Percentiles rank a stretch among this genome's conserved stretches.
Evolutionary conservation across 2,113 vertebrate species (phyloP).

Genomic region (Bombycilla garrulus): DNA sequence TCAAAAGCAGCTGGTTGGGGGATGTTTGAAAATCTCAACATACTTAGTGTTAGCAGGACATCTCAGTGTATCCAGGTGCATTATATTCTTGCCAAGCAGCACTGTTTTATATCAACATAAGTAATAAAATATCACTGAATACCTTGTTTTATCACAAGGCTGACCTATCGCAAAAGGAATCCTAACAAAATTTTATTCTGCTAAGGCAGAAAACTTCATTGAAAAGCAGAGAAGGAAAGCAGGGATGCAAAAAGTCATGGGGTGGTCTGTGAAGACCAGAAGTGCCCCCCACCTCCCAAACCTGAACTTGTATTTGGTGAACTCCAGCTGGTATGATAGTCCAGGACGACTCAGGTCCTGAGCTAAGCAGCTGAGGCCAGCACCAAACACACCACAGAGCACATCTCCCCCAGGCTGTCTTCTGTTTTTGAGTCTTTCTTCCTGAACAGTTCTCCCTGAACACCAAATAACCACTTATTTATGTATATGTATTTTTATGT

Average conservation of each 20-base stretch:
- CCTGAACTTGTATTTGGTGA: neutral
- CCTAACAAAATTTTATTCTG: neutral
- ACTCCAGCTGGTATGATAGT: fast-evolving
- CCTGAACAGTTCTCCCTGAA: neutral
- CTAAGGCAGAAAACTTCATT: neutral
- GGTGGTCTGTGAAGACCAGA: neutral
- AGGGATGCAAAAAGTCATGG: neutral
- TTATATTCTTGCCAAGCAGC: neutral
- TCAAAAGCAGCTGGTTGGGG: neutral
- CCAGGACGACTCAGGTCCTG: neutral
- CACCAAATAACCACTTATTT: neutral
- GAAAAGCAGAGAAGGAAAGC: neutral
- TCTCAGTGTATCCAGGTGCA: neutral
- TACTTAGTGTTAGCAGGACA: neutral
- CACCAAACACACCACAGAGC: neutral
- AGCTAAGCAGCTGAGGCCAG: neutral
- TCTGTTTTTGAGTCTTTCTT: neutral
- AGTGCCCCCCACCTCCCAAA: fast-evolving
- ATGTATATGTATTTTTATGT: too few species aligned
- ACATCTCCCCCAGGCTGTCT: neutral
- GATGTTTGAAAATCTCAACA: neutral
- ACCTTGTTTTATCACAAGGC: neutral
- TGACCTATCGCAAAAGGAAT: neutral
- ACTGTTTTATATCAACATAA: neutral
- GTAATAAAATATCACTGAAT: neutral